Conservation (phyloP, 1,140 invertebrate genomes). For the Vanessa tameamea region DNA sequence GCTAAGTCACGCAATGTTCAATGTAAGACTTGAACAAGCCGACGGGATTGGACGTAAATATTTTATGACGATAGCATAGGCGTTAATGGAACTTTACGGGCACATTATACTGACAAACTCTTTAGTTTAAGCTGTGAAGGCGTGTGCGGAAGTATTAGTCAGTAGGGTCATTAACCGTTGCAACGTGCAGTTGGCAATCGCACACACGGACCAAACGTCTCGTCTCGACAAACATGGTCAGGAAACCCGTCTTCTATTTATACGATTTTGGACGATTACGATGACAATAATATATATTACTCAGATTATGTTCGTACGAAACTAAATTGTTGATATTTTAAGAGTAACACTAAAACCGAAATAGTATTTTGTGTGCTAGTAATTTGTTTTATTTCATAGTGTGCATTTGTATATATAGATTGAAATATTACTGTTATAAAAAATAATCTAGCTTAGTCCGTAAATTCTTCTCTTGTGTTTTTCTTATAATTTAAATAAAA, state of each 20-base stretch:
- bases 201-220: constrained; percentile 13
- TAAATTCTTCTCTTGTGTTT: no score
- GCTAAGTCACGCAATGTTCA: neutral
- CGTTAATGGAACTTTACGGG: neutral
- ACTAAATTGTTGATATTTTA: no score
- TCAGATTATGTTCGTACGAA: no score
- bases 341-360: no score
- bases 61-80: constrained; percentile 6
- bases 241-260: neutral
- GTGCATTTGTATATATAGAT: no score
- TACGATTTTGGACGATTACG: neutral
- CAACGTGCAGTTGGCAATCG: constrained; percentile 14
- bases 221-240: constrained; percentile 11
- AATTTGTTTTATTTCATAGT: no score
- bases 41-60: neutral
- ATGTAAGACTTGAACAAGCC: neutral
- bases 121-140: neutral
- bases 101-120: neutral
- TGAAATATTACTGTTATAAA: no score
- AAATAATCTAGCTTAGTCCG: no score
- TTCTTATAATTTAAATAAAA: no score
- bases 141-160: constrained; percentile 2
- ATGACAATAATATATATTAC: neutral
- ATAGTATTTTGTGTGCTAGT: no score
- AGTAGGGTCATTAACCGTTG: constrained; percentile 18